Percentiles rank a stretch among this genome's conserved stretches.
These are phyloP conservation scores for Cantharis lateralis DNA, from an alignment of 2,888 invertebrate species.

Conservation along the genomic window DNA sequence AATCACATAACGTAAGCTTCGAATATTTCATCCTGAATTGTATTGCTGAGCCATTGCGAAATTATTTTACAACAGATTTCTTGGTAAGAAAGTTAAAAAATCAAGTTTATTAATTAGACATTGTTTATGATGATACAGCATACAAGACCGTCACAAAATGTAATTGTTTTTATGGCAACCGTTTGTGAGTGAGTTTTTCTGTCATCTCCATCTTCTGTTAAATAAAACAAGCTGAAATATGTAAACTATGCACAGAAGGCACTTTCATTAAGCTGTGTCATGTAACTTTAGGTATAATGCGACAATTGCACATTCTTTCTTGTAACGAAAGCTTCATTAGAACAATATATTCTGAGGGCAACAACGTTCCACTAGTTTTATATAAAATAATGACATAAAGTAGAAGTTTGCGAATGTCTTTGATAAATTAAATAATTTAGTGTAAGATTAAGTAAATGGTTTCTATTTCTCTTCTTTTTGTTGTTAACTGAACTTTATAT, in stretches of 20 bases:
- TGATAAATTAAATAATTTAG: background rate
- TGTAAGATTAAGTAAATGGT: background rate
- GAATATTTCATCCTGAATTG: background rate
- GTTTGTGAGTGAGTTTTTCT: background rate
- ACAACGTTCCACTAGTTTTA: background rate
- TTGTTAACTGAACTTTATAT: background rate
- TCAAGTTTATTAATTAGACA: background rate
- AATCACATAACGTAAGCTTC: background rate
- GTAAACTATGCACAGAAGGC: background rate
- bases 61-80: background rate
- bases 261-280: conserved; percentile 29
- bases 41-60: background rate
- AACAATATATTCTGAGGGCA: conserved; percentile 40
- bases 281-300: conserved; percentile 40
- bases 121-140: background rate
- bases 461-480: background rate
- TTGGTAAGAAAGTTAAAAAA: background rate
- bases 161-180: background rate
- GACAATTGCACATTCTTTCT: conserved; percentile 44
- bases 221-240: background rate
- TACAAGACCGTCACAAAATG: background rate
- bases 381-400: background rate
- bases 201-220: background rate
- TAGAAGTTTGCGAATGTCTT: background rate
- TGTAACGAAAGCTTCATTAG: conserved; percentile 47